Evolutionary conservation across 1,140 invertebrate genomes (phyloP).

Genomic region (Babylonia areolata): DNA sequence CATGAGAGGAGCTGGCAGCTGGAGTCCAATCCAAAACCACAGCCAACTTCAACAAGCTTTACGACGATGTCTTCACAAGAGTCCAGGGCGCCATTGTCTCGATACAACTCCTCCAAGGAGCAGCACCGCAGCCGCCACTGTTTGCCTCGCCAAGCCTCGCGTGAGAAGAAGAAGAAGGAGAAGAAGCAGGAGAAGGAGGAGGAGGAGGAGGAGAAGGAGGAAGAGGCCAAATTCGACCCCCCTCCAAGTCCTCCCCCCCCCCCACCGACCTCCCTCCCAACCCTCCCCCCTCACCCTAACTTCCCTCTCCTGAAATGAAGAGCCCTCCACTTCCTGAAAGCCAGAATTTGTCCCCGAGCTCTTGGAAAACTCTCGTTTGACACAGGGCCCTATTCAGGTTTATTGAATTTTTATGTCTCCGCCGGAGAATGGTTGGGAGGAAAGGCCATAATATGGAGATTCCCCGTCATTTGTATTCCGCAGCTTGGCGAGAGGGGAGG

Average conservation of each 20-base stretch:
- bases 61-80: not conserved
- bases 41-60: not conserved
- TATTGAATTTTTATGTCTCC: conserved; percentile 42
- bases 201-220: not conserved
- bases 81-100: not conserved
- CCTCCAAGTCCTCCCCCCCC: not conserved
- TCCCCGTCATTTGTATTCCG: conserved; percentile 38
- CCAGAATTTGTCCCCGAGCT: conserved; percentile 37
- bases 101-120: not conserved
- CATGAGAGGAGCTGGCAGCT: too few species aligned
- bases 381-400: conserved; percentile 34
- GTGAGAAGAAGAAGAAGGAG: too few species aligned
- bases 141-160: too few species aligned
- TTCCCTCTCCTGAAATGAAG: not conserved
- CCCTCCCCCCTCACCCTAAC: too few species aligned
- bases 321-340: conserved; percentile 39
- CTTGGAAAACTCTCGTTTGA: conserved; percentile 29
- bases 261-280: too few species aligned
- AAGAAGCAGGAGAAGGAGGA: too few species aligned
- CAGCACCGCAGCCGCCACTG: not conserved
- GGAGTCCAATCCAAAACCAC: not conserved
- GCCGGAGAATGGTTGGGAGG: conserved; percentile 14
- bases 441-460: conserved; percentile 42
- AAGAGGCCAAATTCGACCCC: conserved; percentile 13
- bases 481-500: conserved; percentile 12